Evolutionary conservation across 2,113 vertebrate genomes (phyloP), one percentile per base, ranked within the genome.

Genomic region (Paratilapia polleni): DNA sequence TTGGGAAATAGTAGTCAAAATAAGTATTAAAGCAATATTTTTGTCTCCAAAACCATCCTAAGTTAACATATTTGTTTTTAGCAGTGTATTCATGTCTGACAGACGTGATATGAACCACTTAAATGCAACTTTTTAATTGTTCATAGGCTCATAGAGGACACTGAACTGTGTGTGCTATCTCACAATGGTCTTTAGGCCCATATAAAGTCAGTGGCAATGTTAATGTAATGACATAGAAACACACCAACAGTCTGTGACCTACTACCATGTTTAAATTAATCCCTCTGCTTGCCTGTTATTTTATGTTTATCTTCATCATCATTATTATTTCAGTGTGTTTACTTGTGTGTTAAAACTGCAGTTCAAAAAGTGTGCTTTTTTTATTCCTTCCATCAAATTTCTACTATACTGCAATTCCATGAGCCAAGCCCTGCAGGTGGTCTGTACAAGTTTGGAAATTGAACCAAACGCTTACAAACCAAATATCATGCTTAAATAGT

Each of bases 351-450:
- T 60, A 11, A 80, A 57, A 59, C 54, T 54, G 34, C 64, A 13
- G 2, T 17, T 36, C 58, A 41, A 31, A 52, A 47, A 26, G 28
- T 49, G 36, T 89, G 47, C 24, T 66, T 68, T 70, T 59, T 17
- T 41, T 87, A 1, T 73, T 66, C 17, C 58, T 54, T 88, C 62
- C 19, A 38, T 87, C 85, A 63, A 41, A 83, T 64, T 49, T 74
- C 61, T 88, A 62, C 82, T 88, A 81, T 82, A 86, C 81, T 84
- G 95, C 95, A 96, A 96, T 96, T 95, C 94, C 89, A 52, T 88
- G 93, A 95, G 90, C 92, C 94, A 96, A 95, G 92, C 88, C 95
- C 94, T 96, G 95, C 95, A 95, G 95, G 88, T 91, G 94, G 95
- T 93, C 89, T 31, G 90, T 91, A 92, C 78, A 58, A 59, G 87